Conservation (phyloP, 2,888 invertebrate species). For the Mongoloraphidia duomilia region DNA sequence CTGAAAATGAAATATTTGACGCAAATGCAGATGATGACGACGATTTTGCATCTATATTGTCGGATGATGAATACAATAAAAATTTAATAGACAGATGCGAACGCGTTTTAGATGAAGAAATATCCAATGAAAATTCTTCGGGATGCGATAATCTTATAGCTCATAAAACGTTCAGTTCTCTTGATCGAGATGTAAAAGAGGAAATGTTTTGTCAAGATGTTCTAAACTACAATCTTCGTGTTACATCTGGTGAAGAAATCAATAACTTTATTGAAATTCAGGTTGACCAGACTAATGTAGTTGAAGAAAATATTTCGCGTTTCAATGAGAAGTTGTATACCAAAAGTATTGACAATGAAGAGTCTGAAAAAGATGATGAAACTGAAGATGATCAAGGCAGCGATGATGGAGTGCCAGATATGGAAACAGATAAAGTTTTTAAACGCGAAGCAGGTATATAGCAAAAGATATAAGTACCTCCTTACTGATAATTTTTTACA, state of each 20-base stretch:
- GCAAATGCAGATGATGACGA: conserved; percentile 2
- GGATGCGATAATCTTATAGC: too few species aligned
- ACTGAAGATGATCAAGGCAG: conserved; percentile 11
- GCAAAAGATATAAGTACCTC: background rate
- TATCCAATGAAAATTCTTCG: too few species aligned
- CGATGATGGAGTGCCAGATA: conserved; percentile 21
- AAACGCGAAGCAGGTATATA: conserved; percentile 24
- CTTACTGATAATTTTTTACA: background rate
- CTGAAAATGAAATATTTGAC: background rate
- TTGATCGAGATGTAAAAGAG: background rate
- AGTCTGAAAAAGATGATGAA: background rate
- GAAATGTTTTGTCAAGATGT: conserved; percentile 1
- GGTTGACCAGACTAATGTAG: too few species aligned
- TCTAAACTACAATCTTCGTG: too few species aligned
- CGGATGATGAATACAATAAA: background rate
- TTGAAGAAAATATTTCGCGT: too few species aligned
- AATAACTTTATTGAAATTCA: too few species aligned
- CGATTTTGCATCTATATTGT: conserved; percentile 8
- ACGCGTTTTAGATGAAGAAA: too few species aligned
- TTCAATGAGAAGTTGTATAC: too few species aligned
- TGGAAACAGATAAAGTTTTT: conserved; percentile 25
- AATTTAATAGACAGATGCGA: too few species aligned
- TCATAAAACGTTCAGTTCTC: background rate
- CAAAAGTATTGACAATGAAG: background rate
- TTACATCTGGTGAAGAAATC: too few species aligned